Base-by-base conservation (phyloP, 2,113 vertebrate genomes). In the Callipepla squamata region DNA sequence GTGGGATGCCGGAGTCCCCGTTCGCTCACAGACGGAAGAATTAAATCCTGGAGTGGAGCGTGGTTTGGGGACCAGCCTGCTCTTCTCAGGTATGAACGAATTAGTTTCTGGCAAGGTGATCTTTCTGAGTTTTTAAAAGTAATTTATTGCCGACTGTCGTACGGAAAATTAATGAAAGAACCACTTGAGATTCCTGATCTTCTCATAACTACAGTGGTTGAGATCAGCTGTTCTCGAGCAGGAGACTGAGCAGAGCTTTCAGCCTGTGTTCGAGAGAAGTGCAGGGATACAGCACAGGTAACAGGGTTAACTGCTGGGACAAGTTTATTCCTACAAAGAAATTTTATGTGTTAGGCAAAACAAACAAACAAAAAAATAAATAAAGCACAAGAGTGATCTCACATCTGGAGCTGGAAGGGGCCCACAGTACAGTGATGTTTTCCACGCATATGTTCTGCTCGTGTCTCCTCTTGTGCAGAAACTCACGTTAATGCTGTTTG, bases 271-370 rank as follows among this genome's bases (percentile, higher is more conserved):
- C 51, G 9, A 13, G 40, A 26, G 65, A 16, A 55, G 50, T 1
- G 2, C 5, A 26, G 2, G 2, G 2, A n/a, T 68, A 26, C 21
- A 5, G 19, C 6, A 7, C 7, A 16, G 13, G 5, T 51, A 42
- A 12, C 36, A 11, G 6, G 13, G 15, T 20, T 38, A 17, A 1
- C 12, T 44, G 38, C 50, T 53, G 19, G n/a, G 26, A 36, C 38
- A 2, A 4, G 0, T n/a, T 55, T 44, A 21, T 0, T 1, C 9
- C 21, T 8, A 2, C 7, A 47, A 17, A 20, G 4, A 32, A 38
- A 4, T 44, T 51, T 23, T 5, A 7, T 23, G 20, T 38, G 26
- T 62, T 47, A 32, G 3, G 11, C 25, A 38, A 14, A 26, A 47
- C 4, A 40, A 40, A 40, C 9, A 9, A 40, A 40, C 25, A 38